Evolutionary conservation across 2,113 vertebrate species (phyloP).

Genomic region (Patagioenas fasciata): DNA sequence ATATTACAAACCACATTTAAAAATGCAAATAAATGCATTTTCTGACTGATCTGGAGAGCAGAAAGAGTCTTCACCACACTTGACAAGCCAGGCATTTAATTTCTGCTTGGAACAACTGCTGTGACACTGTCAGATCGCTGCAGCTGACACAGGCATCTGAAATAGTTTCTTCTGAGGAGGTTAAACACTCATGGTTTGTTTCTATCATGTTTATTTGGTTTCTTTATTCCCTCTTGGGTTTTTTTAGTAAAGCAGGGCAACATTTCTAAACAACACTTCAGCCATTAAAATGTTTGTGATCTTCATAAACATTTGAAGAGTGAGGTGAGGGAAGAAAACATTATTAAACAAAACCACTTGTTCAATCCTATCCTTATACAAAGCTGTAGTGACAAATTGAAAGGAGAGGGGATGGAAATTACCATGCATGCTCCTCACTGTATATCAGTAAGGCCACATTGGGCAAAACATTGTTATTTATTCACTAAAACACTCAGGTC

Average conservation of each 20-base stretch:
- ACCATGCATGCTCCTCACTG: background rate
- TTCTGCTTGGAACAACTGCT: background rate
- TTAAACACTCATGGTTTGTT: background rate
- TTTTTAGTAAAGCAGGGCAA: background rate
- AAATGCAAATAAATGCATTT: background rate
- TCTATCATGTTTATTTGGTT: background rate
- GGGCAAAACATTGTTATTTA: background rate
- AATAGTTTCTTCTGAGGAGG: background rate
- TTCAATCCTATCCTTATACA: background rate
- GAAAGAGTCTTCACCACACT: background rate
- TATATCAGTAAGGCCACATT: background rate
- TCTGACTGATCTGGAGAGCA: background rate
- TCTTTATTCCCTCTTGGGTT: background rate
- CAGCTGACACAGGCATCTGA: background rate
- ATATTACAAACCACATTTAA: background rate
- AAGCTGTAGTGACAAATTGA: background rate
- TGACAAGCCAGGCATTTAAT: background rate
- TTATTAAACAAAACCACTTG: background rate
- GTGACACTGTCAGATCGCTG: background rate
- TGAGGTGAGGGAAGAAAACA: background rate
- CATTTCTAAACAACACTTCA: background rate
- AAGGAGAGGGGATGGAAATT: background rate
- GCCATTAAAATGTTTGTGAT: background rate
- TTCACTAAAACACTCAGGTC: background rate
- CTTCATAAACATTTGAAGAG: background rate